Base-by-base conservation (phyloP, 2,113 vertebrate species). In the Indri indri region DNA sequence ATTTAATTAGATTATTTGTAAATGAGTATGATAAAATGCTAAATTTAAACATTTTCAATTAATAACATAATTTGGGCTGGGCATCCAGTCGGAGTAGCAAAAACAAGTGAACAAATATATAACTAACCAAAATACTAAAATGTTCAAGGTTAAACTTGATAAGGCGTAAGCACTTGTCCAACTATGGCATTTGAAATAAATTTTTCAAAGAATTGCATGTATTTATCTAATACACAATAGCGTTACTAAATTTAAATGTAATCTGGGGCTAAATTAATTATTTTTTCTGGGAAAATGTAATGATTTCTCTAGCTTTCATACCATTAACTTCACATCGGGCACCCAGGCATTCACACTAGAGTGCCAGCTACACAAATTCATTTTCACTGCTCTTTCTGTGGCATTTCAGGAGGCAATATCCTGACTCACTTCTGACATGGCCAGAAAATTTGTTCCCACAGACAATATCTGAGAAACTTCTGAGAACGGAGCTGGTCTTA, bases 171-270 rank as follows among this genome's bases (percentile, higher is more conserved):
- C 14, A 66, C n/a, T 84, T 88, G 42, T 23, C 71, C 80, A 80
- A 82, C 20, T 76, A 79, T 73, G n/a, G 11, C 34, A 81, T 68
- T 50, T 68, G 34, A 93, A 93, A 16, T 84, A 84, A n/a, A 37
- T 63, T 54, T 85, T 52, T 42, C 18, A 70, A 93, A 95, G 42
- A 91, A 52, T 77, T 45, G 77, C 4, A 2, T 65, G 27, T 50
- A 74, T 85, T 96, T 90, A 74, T 22, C 27, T 77, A 70, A 65
- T 80, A 87, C 37, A 66, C 3, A 63, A 61, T 42, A 54, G 65
- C 18, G 45, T 71, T 93, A 61, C 73, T 90, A 91, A 91, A 89
- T 95, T 63, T 88, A 91, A 91, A 77, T 83, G 71, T 95, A 80
- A 88, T 84, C 68, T 83, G 66, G 47, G 40, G 37, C 42, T 85